Evolutionary conservation across 1,140 invertebrate species (phyloP).

Genomic region (Bombus balteatus): DNA sequence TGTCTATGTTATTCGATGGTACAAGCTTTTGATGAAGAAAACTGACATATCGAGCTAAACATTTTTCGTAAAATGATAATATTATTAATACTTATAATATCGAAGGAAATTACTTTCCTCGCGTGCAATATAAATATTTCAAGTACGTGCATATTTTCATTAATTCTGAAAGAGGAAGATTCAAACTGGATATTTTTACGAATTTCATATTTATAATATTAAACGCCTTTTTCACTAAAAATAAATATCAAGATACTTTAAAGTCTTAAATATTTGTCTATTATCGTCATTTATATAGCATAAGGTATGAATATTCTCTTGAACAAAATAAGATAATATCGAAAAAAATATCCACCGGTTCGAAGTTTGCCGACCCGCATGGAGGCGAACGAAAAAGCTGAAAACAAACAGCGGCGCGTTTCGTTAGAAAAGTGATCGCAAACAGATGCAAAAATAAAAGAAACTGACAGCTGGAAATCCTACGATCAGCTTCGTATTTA

Average conservation of each 20-base stretch:
- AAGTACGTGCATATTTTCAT: no score
- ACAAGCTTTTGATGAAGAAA: background rate
- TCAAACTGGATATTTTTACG: no score
- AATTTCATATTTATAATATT: background rate
- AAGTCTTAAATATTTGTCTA: no score
- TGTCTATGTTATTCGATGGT: background rate
- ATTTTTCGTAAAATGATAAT: no score
- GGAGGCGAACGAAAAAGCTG: background rate
- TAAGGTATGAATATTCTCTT: background rate
- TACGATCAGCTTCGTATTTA: background rate
- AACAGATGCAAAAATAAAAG: background rate
- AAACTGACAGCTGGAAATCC: slow-evolving; percentile 4
- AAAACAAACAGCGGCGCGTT: background rate
- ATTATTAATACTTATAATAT: no score
- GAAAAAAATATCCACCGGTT: background rate
- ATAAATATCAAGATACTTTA: no score
- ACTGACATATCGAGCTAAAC: no score
- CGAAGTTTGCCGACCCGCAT: background rate
- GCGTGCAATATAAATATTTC: no score
- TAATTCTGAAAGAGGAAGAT: no score
- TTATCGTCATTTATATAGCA: no score
- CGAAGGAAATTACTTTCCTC: no score
- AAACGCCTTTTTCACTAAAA: no score
- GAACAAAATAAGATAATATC: background rate
- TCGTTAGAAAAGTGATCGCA: background rate